These are phyloP conservation scores for Hydrolagus affinis DNA, from an alignment of 2,113 vertebrate species.

Conservation along the genomic window DNA sequence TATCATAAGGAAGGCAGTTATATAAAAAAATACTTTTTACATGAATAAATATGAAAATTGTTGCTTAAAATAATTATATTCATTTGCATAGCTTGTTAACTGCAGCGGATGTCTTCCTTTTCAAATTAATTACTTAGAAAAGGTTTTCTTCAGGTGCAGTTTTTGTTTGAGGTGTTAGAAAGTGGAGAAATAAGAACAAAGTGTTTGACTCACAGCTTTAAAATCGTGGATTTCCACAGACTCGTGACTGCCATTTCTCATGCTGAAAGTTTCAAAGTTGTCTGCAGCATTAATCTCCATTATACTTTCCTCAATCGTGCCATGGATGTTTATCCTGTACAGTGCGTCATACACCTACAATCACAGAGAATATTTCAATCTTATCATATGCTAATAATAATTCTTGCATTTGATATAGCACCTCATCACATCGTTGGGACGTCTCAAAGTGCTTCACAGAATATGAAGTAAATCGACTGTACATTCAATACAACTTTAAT, in stretches of 20 bases:
- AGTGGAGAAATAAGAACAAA: background rate
- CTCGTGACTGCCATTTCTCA: slow-evolving; percentile 75
- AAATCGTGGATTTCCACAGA: slow-evolving; percentile 91
- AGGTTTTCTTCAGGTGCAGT: background rate
- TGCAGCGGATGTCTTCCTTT: background rate
- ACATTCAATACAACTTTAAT: too few relatives aligned
- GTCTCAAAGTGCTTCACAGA: too few relatives aligned
- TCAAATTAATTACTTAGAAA: background rate
- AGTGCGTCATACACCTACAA: slow-evolving; percentile 76
- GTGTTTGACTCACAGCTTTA: slow-evolving; percentile 71
- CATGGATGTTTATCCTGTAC: slow-evolving; percentile 73
- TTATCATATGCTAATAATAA: background rate
- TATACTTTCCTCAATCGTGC: slow-evolving; percentile 70
- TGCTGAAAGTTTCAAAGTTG: slow-evolving; percentile 74
- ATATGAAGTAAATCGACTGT: too few relatives aligned
- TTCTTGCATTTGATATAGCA: too few relatives aligned
- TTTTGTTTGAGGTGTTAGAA: background rate
- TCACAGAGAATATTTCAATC: background rate
- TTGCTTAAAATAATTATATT: background rate
- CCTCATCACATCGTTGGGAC: too few relatives aligned
- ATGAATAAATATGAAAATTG: background rate
- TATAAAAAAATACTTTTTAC: background rate
- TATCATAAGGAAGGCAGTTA: background rate
- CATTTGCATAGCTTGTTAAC: background rate
- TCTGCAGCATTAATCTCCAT: slow-evolving; percentile 79